phyloP scores from a whole-genome alignment of 2,113 vertebrate genomes.

The Cololabis saira region DNA sequence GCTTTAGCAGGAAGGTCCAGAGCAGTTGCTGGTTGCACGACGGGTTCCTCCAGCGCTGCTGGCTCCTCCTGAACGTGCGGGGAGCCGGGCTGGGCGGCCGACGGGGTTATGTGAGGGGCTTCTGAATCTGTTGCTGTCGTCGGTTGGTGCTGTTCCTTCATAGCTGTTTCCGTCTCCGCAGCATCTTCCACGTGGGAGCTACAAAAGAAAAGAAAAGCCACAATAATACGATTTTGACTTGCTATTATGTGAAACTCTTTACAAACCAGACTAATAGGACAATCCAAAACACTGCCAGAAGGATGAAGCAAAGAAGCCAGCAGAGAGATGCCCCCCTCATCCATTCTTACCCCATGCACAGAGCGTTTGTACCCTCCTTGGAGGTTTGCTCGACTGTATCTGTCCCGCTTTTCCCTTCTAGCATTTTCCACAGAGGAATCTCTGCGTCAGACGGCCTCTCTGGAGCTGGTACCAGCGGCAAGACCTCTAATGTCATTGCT shows the following conservation, averaged over 20 bases:
- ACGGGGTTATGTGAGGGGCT: neutral
- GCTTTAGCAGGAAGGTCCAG: constrained; percentile 1
- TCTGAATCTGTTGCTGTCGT: constrained; percentile 22
- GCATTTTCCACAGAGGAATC: constrained; percentile 71
- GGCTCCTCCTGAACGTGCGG: constrained; percentile 42
- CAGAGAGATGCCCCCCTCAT: constrained; percentile 34
- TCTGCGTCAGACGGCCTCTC: constrained; percentile 57
- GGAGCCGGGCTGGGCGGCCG: constrained; percentile 29
- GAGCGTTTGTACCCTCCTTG: constrained; percentile 42
- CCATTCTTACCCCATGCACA: constrained; percentile 75
- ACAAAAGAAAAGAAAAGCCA: constrained; percentile 39
- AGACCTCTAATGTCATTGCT: constrained; percentile 45
- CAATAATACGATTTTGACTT: constrained; percentile 17
- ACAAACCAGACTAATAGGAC: constrained; percentile 2
- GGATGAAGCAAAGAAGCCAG: constrained; percentile 18
- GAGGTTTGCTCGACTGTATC: constrained; percentile 44
- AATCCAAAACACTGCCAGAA: constrained; percentile 11
- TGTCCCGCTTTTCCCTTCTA: constrained; percentile 64
- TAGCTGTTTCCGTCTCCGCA: constrained; percentile 7
- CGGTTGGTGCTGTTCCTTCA: constrained; percentile 15
- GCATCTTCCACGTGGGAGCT: constrained; percentile 51
- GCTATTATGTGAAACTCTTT: neutral
- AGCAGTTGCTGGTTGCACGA: constrained; percentile 22
- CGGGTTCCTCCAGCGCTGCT: constrained; percentile 49
- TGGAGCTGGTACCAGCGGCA: constrained; percentile 35